Percentiles rank a stretch among this genome's conserved stretches.
Conservation (phyloP, 2,797 vertebrate species). For the Cynopterus sphinx region DNA sequence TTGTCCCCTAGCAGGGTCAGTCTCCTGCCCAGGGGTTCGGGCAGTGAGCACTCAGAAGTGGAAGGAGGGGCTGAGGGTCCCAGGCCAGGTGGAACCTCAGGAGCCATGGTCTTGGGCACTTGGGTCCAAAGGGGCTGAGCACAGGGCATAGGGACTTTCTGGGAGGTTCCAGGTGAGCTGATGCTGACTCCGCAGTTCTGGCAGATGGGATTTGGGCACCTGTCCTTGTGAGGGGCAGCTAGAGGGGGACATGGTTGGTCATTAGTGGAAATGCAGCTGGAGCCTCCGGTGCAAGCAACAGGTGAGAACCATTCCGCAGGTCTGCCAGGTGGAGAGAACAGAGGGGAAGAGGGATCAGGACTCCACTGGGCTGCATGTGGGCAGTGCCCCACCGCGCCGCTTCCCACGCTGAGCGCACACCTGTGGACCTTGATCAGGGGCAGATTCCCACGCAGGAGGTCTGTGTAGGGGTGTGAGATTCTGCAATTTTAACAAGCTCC, state of each 20-base stretch:
- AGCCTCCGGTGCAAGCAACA: slow-evolving; percentile 88
- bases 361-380: rapidly evolving
- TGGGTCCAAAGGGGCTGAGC: background rate
- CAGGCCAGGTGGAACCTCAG: background rate
- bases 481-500: background rate
- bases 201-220: background rate
- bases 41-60: background rate
- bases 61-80: background rate
- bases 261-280: slow-evolving; percentile 86
- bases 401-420: background rate
- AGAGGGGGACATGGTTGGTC: background rate
- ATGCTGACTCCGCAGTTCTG: background rate
- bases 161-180: background rate
- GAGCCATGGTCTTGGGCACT: background rate
- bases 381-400: background rate
- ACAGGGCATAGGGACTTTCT: background rate
- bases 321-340: slow-evolving; percentile 66
- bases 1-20: background rate
- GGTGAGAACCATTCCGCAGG: slow-evolving; percentile 80
- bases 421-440: background rate
- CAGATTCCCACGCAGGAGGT: background rate
- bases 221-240: too few relatives aligned
- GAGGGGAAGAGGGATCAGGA: background rate
- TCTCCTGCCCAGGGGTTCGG: background rate
- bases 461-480: background rate